Base-by-base conservation (phyloP, 2,888 invertebrate genomes). In the Fragum fragum region DNA sequence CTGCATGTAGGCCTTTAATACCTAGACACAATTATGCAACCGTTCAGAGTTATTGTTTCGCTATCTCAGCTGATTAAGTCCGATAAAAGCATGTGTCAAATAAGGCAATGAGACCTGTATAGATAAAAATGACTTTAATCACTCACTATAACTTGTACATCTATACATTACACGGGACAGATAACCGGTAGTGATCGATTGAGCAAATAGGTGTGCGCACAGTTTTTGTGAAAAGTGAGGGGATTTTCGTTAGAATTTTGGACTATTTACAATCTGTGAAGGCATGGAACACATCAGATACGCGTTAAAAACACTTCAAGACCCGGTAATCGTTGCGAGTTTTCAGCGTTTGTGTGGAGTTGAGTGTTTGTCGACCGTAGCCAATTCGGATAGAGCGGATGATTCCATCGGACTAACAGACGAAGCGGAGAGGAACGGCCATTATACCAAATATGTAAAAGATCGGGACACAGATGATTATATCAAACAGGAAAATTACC, bases 311-410 rank as follows among this genome's bases (percentile, higher is more conserved):
- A 77, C 32, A 53, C 79, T 82, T 73, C 79, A 73, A 74, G 75
- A 81, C 32, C 82, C 80, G 6, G 47, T 70, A 69, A 57, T 79
- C 36, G 87, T 85, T 53, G 79, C 79, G 21, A 87, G 75, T 77
- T 90, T 88, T 75, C 88, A 88, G 73, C 63, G 72, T 39, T 66
- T 85, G 26, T 88, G 88, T 70, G 89, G 89, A 29, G 77, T 89
- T 6, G 78, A 83, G n/a, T 68, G 83, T 42, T 55, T 86, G 47
- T 82, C 81, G 18, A 77, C 63, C 6, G 75, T 59, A 18, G 57
- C 76, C 23, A 68, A 57, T 28, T 42, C 57, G 52, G 78, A 76
- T 16, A 36, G 55, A 1, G n/a, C n/a, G 36, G 53, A 71, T 1
- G 42, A 18, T 14, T 18, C 14, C 1, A 32, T 11, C 3, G 36